Percentiles rank a stretch among this genome's conserved stretches.
These are phyloP conservation scores for Aproaerema taeniolella DNA, from an alignment of 2,888 invertebrate genomes.

Conservation along the genomic window DNA sequence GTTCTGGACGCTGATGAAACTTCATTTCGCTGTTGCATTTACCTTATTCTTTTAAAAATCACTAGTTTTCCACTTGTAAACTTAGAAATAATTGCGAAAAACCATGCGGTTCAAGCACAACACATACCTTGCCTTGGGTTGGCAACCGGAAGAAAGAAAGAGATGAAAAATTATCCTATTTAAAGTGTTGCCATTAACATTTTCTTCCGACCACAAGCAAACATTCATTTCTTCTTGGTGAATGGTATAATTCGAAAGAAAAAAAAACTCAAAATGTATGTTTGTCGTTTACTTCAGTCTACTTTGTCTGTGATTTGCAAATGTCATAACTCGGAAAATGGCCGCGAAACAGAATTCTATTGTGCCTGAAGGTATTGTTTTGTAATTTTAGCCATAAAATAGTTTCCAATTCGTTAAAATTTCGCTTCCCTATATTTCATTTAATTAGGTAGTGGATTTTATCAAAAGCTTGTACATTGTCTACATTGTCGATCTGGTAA, in stretches of 20 bases:
- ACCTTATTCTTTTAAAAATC: slow-evolving; percentile 31
- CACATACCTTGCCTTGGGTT: slow-evolving; percentile 69
- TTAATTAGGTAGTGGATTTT: no score
- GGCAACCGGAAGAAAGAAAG: slow-evolving; percentile 69
- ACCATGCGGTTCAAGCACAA: slow-evolving; percentile 56
- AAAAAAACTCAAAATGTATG: slow-evolving; percentile 1
- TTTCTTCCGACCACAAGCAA: background rate
- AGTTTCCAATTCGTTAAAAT: no score
- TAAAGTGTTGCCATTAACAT: slow-evolving; percentile 23
- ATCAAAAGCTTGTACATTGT: no score
- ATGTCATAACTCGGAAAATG: slow-evolving; percentile 73
- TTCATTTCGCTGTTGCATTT: no score
- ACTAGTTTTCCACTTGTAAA: slow-evolving; percentile 23
- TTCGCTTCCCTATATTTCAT: no score
- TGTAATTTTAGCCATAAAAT: background rate
- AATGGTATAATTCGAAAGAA: background rate
- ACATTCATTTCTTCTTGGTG: no score
- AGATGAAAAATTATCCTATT: slow-evolving; percentile 27
- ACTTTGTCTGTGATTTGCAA: slow-evolving; percentile 8
- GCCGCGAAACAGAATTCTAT: slow-evolving; percentile 81
- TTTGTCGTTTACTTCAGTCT: background rate
- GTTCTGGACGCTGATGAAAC: no score
- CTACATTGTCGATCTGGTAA: background rate
- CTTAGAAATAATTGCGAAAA: slow-evolving; percentile 30
- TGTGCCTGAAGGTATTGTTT: slow-evolving; percentile 79